phyloP scores from a whole-genome alignment of 2,888 invertebrate genomes.

The Oscheius myriophilus region DNA sequence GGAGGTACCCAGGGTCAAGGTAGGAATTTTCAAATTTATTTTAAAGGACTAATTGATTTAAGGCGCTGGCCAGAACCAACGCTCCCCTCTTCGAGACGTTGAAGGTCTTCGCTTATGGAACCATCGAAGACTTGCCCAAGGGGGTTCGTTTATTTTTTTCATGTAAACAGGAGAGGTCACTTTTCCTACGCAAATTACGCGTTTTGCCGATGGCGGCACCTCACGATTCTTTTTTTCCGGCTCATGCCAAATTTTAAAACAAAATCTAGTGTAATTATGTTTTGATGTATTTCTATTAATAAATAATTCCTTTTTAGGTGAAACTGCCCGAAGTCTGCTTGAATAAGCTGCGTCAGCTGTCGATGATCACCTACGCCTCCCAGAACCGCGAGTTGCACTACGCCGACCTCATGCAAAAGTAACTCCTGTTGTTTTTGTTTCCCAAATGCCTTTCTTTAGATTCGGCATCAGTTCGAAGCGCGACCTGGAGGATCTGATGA shows the following conservation, averaged over 20 bases:
- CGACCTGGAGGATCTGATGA: slow-evolving; percentile 33
- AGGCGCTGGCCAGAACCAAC: slow-evolving; percentile 6
- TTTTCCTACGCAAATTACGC: neutral
- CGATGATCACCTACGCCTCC: slow-evolving; percentile 30
- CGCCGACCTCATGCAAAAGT: slow-evolving; percentile 21
- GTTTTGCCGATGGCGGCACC: no score
- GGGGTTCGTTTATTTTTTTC: neutral
- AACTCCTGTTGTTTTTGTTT: neutral
- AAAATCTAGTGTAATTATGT: no score
- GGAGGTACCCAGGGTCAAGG: slow-evolving; percentile 14
- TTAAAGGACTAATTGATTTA: slow-evolving; percentile 4
- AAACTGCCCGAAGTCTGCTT: slow-evolving; percentile 3
- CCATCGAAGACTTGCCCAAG: slow-evolving; percentile 23
- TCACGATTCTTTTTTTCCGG: no score
- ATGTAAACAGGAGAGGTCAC: neutral
- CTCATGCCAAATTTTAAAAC: no score
- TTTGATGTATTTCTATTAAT: no score
- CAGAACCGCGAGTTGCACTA: slow-evolving; percentile 16
- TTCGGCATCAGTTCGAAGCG: slow-evolving; percentile 15
- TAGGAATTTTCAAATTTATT: neutral
- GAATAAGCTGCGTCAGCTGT: slow-evolving; percentile 31
- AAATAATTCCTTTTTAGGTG: no score
- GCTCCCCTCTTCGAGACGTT: slow-evolving; percentile 19
- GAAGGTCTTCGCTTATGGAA: slow-evolving; percentile 28
- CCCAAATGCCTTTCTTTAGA: slow-evolving; percentile 4